Conservation (phyloP, 2,797 vertebrate genomes). For the Gephyroberyx darwinii region DNA sequence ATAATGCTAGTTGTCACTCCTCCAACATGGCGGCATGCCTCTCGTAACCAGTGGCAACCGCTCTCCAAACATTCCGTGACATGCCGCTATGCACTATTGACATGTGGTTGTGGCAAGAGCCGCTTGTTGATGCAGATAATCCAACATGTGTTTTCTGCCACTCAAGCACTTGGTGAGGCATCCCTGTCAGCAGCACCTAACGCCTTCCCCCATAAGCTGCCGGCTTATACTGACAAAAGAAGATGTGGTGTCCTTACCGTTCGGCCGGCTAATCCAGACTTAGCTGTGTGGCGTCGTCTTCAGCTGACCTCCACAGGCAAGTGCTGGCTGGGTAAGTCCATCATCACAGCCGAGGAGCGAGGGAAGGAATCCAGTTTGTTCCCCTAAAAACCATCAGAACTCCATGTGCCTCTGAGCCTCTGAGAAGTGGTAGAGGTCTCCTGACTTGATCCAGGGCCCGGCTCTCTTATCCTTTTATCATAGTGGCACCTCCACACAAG, state of each 20-base stretch:
- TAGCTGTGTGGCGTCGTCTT: slow-evolving; percentile 82
- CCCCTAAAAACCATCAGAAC: slow-evolving; percentile 63
- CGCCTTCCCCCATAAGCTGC: slow-evolving; percentile 73
- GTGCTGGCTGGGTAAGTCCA: slow-evolving; percentile 79
- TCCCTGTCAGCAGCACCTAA: slow-evolving; percentile 72
- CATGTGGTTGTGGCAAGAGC: slow-evolving; percentile 52
- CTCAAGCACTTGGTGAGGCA: slow-evolving; percentile 59
- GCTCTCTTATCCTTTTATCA: slow-evolving; percentile 52
- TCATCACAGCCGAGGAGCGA: slow-evolving; percentile 68
- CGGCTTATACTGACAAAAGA: slow-evolving; percentile 82
- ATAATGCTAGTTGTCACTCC: too few species aligned
- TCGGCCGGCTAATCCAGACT: slow-evolving; percentile 86
- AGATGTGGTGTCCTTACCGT: slow-evolving; percentile 84
- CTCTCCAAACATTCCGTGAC: slow-evolving; percentile 64
- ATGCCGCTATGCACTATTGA: slow-evolving; percentile 44
- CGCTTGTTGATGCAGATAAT: slow-evolving; percentile 74
- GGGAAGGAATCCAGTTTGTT: slow-evolving; percentile 62
- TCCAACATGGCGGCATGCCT: slow-evolving; percentile 16
- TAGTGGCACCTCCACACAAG: slow-evolving; percentile 55
- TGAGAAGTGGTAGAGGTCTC: slow-evolving; percentile 60
- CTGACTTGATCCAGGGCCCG: slow-evolving; percentile 67
- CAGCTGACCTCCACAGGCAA: slow-evolving; percentile 82
- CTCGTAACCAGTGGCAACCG: slow-evolving; percentile 30
- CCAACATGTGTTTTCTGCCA: slow-evolving; percentile 71
- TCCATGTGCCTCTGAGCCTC: slow-evolving; percentile 63